These are phyloP conservation scores for Cynocephalus volans DNA, from an alignment of 2,113 vertebrate species.

Conservation along the genomic window DNA sequence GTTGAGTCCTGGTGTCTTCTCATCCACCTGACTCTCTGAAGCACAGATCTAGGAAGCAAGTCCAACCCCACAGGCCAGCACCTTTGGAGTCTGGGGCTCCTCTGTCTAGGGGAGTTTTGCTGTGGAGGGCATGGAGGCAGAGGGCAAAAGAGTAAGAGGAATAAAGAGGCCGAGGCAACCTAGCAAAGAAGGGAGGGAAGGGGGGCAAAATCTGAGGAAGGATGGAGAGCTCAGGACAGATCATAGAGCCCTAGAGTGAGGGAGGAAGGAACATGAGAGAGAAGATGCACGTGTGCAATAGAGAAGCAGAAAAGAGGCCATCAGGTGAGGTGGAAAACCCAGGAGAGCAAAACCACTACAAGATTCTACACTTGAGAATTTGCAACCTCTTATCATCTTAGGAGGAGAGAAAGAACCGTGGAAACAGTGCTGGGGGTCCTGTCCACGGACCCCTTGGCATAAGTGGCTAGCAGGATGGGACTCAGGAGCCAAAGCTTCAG, in stretches of 20 bases:
- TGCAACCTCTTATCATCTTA: not conserved
- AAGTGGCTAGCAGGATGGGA: too few species aligned
- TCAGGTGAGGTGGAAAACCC: accelerated
- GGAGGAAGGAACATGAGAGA: not conserved
- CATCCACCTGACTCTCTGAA: not conserved
- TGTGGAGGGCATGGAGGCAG: not conserved
- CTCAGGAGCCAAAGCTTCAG: not conserved
- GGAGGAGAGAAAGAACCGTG: not conserved
- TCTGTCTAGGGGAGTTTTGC: not conserved
- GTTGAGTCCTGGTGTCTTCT: not conserved
- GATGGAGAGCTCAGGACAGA: not conserved
- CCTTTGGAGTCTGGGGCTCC: not conserved
- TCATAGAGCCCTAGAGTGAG: not conserved
- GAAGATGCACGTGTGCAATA: accelerated
- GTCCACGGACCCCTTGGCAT: too few species aligned
- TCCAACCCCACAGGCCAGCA: not conserved
- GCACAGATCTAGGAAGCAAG: not conserved
- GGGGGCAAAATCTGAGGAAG: not conserved
- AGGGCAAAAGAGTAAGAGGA: not conserved
- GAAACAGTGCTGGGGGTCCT: not conserved
- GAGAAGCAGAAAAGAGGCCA: not conserved
- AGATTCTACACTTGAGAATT: not conserved
- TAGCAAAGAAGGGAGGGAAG: not conserved
- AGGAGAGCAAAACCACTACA: not conserved
- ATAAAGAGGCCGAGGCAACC: not conserved